These are phyloP conservation scores for Sciaenops ocellatus DNA, from an alignment of 2,797 vertebrate genomes.

Conservation along the genomic window DNA sequence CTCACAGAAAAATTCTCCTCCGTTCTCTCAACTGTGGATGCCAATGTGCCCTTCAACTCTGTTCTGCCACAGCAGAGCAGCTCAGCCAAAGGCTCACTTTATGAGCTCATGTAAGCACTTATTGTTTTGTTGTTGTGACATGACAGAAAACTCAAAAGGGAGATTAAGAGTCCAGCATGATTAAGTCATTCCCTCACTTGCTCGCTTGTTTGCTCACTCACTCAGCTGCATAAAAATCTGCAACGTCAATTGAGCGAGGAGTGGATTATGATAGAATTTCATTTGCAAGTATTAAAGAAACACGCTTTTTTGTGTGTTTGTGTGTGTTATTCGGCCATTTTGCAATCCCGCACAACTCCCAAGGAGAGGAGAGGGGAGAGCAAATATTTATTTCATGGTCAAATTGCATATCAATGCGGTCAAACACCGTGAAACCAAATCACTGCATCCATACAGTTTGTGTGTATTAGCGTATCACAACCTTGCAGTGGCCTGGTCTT, in stretches of 20 bases:
- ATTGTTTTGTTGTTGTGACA: slow-evolving; percentile 35
- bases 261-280: slow-evolving; percentile 17
- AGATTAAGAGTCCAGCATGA: slow-evolving; percentile 29
- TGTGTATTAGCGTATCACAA: slow-evolving; percentile 17
- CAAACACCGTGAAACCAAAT: slow-evolving; percentile 32
- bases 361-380: background rate
- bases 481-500: slow-evolving; percentile 2
- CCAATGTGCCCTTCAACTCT: slow-evolving; percentile 9
- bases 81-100: slow-evolving; percentile 6
- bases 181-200: slow-evolving; percentile 25
- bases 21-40: background rate
- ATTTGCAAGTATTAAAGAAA: slow-evolving; percentile 22
- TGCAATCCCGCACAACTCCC: background rate
- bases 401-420: slow-evolving; percentile 27
- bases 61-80: background rate
- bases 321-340: background rate
- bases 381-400: slow-evolving; percentile 31
- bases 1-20: slow-evolving; percentile 1
- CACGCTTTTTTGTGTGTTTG: background rate
- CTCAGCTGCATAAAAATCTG: slow-evolving; percentile 11
- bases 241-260: slow-evolving; percentile 6
- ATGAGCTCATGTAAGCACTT: slow-evolving; percentile 32
- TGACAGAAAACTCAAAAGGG: slow-evolving; percentile 23
- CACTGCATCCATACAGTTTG: slow-evolving; percentile 5
- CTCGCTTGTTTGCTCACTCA: slow-evolving; percentile 17